A percentile compares a stretch with the other conserved stretches of the same genome.
These are phyloP conservation scores for Tolmerus cingulatus DNA, from an alignment of 2,888 invertebrate species.

Conservation along the genomic window DNA sequence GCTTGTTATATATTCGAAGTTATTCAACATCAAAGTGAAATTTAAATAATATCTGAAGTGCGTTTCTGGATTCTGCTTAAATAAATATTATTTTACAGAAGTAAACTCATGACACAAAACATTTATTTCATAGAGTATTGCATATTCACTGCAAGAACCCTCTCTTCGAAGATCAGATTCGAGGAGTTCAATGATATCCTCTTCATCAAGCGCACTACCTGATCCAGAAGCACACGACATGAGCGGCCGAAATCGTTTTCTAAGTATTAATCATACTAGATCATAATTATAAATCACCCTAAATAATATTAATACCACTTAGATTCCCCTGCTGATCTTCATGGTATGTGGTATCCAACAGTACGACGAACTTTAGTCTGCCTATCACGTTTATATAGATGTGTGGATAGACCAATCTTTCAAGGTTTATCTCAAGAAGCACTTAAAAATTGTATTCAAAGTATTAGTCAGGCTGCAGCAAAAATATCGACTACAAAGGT, in stretches of 20 bases:
- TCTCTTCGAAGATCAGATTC: constrained; percentile 71
- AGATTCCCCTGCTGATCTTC: constrained; percentile 92
- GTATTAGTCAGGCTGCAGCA: constrained; percentile 81
- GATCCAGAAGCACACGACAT: constrained; percentile 74
- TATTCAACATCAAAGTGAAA: too few relatives aligned
- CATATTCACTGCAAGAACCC: constrained; percentile 70
- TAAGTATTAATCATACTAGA: constrained; percentile 51
- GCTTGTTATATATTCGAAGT: too few relatives aligned
- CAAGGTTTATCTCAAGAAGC: constrained; percentile 98
- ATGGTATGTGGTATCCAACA: constrained; percentile 99
- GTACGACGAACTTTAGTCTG: constrained; percentile 94
- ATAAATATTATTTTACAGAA: background rate
- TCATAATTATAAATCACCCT: background rate
- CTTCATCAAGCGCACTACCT: constrained; percentile 73
- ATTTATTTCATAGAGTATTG: constrained; percentile 68
- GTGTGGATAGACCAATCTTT: constrained; percentile 93
- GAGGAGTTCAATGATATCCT: constrained; percentile 73
- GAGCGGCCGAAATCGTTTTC: constrained; percentile 55
- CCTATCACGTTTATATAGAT: constrained; percentile 85
- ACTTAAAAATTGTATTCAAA: constrained; percentile 88
- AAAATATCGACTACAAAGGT: constrained; percentile 79
- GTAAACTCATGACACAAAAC: background rate
- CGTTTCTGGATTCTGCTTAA: background rate
- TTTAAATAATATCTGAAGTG: too few relatives aligned
- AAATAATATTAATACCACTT: constrained; percentile 41